Evolutionary conservation across 2,888 invertebrate genomes (phyloP).

Genomic region (Eupithecia dodoneata): DNA sequence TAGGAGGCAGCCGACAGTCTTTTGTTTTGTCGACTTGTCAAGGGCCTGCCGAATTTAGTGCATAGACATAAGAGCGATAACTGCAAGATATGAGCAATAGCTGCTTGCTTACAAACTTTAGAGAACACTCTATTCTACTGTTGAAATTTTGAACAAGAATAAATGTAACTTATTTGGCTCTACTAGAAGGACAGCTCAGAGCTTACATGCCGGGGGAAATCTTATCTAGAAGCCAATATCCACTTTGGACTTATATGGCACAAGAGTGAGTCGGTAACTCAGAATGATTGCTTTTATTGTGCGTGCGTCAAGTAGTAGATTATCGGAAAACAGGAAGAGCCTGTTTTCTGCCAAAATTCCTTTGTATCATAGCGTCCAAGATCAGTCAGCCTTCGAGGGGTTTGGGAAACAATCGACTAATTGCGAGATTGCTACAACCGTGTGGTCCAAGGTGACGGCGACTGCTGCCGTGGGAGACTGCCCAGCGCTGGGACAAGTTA

Average conservation of each 20-base stretch:
- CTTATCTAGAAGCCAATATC: background rate
- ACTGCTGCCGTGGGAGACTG: slow-evolving; percentile 60
- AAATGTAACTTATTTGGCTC: background rate
- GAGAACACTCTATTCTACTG: background rate
- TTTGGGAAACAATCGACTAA: slow-evolving; percentile 64
- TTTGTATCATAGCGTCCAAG: slow-evolving; percentile 30
- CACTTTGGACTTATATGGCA: background rate
- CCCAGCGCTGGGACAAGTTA: slow-evolving; percentile 40
- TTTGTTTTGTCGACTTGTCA: background rate
- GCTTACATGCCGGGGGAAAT: background rate
- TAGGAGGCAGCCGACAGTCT: background rate
- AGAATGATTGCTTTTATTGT: background rate
- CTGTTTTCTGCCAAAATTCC: slow-evolving; percentile 18
- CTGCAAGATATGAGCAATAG: too few species aligned
- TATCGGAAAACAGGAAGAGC: background rate
- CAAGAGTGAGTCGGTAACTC: background rate
- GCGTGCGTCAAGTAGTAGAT: background rate
- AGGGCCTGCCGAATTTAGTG: background rate
- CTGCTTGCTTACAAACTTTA: background rate
- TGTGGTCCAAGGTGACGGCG: slow-evolving; percentile 59
- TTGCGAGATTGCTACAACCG: slow-evolving; percentile 56
- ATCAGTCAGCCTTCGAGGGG: slow-evolving; percentile 48
- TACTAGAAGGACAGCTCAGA: background rate
- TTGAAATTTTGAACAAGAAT: background rate
- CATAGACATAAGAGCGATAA: background rate